Evolutionary conservation across 2,888 invertebrate genomes (phyloP).

Genomic region (Leucozona laternaria): DNA sequence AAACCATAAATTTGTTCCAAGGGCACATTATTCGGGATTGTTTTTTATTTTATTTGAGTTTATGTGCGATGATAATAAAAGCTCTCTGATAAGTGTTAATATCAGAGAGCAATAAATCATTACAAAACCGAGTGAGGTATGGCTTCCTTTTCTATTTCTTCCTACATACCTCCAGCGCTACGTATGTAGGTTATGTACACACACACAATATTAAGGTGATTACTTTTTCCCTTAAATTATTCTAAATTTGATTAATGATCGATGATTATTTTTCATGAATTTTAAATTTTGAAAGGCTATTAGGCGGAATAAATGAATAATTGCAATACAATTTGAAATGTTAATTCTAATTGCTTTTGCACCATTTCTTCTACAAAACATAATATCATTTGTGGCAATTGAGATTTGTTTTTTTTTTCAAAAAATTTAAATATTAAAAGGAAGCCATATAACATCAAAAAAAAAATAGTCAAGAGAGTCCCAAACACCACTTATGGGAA

Average conservation of each 20-base stretch:
- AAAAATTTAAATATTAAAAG: no score
- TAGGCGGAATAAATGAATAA: not conserved
- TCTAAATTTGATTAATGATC: not conserved
- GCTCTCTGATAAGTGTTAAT: slow-evolving; percentile 1
- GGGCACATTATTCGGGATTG: not conserved
- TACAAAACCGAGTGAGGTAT: not conserved
- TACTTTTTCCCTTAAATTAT: not conserved
- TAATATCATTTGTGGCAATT: not conserved
- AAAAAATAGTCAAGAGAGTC: no score
- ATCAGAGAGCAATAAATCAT: slow-evolving; percentile 7
- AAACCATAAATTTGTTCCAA: slow-evolving; percentile 4
- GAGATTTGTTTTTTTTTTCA: not conserved
- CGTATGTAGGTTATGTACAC: no score
- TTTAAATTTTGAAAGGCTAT: not conserved
- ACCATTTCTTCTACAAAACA: not conserved
- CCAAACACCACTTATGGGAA: no score
- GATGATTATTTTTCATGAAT: slow-evolving; percentile 19
- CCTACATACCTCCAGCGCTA: not conserved
- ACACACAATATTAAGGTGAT: not conserved
- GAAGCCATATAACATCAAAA: no score
- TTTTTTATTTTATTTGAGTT: slow-evolving; percentile 2
- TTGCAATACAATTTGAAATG: not conserved
- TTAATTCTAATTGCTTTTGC: slow-evolving; percentile 5
- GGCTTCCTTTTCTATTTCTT: not conserved
- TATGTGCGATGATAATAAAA: slow-evolving; percentile 6